These are phyloP conservation scores for Elephantulus edwardii DNA, from an alignment of 2,113 vertebrate species.

Conservation along the genomic window DNA sequence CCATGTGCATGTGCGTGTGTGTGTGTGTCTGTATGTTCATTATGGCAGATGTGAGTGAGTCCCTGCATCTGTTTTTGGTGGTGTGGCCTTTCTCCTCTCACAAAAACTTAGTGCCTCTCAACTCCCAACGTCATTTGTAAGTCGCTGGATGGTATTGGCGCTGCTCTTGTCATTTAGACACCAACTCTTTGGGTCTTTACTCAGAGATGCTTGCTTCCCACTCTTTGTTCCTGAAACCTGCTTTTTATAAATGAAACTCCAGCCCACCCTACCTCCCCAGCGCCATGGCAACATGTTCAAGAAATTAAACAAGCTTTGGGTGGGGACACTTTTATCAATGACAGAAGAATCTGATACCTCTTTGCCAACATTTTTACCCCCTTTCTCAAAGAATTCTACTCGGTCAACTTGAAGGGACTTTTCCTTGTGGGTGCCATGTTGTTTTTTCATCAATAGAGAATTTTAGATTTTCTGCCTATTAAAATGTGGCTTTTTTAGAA, in stretches of 20 bases:
- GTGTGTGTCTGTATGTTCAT: too few species aligned
- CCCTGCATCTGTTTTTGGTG: not conserved
- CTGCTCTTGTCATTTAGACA: not conserved
- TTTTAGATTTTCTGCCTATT: not conserved
- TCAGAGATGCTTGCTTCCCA: not conserved
- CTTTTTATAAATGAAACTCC: too few species aligned
- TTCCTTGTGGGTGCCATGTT: too few species aligned
- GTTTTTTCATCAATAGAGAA: not conserved
- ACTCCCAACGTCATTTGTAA: not conserved
- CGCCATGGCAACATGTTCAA: not conserved
- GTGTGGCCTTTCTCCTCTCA: not conserved
- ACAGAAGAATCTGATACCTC: constrained; percentile 12
- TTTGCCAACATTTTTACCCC: not conserved
- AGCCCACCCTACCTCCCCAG: not conserved
- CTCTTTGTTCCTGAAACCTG: constrained; percentile 13
- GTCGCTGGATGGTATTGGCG: not conserved
- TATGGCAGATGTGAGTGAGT: too few species aligned
- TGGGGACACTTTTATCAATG: not conserved
- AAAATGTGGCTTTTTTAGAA: constrained; percentile 36
- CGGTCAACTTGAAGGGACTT: too few species aligned
- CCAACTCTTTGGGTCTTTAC: not conserved
- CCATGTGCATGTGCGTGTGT: not conserved
- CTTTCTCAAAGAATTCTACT: constrained; percentile 1
- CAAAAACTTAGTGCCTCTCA: not conserved
- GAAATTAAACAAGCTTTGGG: not conserved